These are phyloP conservation scores for Characodon lateralis DNA, from an alignment of 2,797 vertebrate genomes.

Conservation along the genomic window DNA sequence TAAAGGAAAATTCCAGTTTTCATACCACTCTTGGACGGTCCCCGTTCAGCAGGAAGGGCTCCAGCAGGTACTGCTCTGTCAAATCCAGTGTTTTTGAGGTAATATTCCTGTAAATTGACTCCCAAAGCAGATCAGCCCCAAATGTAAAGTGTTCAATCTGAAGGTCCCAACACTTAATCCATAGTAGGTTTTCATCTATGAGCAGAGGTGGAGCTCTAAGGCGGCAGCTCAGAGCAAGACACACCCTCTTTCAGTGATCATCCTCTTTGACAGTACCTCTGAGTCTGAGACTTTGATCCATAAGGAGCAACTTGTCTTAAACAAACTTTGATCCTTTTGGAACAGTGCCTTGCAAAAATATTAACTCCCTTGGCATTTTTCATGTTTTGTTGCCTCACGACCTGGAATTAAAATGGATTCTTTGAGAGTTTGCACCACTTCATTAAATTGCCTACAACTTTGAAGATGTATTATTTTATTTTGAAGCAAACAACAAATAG, in stretches of 20 bases:
- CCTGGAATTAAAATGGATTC: no score
- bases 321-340: not conserved
- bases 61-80: slow-evolving; percentile 27
- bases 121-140: slow-evolving; percentile 22
- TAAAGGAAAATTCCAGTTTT: slow-evolving; percentile 12
- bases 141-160: slow-evolving; percentile 31
- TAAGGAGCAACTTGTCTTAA: not conserved
- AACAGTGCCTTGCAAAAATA: not conserved
- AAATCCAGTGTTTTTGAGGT: slow-evolving; percentile 15
- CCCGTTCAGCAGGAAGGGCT: slow-evolving; percentile 25
- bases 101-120: slow-evolving; percentile 57
- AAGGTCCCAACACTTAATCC: slow-evolving; percentile 61
- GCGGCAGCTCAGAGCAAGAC: slow-evolving; percentile 52
- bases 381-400: no score
- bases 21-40: slow-evolving; percentile 60
- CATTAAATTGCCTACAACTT: no score
- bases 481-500: no score
- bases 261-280: slow-evolving; percentile 20
- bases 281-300: slow-evolving; percentile 5
- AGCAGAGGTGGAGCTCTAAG: slow-evolving; percentile 62
- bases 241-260: slow-evolving; percentile 54
- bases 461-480: no score
- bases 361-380: no score
- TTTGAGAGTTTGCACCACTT: no score
- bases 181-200: slow-evolving; percentile 58